Base-by-base conservation (phyloP, 2,113 vertebrate genomes). In the Pogonocichla stellata region DNA sequence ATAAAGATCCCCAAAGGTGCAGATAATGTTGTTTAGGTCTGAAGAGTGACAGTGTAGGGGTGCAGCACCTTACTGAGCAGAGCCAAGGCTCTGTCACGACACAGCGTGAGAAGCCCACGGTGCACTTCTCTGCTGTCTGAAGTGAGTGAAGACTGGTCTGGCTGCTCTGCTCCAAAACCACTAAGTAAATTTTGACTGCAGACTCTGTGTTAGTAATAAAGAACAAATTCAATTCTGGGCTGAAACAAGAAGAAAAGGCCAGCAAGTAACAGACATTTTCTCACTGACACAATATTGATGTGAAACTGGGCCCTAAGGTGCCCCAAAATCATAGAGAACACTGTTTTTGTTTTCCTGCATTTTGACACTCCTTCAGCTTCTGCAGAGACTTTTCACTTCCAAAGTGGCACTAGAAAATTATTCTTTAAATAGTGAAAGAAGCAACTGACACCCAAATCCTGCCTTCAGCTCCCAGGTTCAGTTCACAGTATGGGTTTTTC, bases 81-180 rank as follows among this genome's bases (percentile, higher is more conserved):
- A 36, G 66, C 22, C 54, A 29, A 26, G 4, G 38, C 72, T 56
- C n/a, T 16, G 18, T 14, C 58, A 72, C 0, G 2, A 40, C 1
- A 2, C 0, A 2, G 62, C 0, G 0, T 1, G 3, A 80, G 66
- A 43, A 85, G 57, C 51, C 40, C 22, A 5, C 2, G 29, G 69
- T n/a, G n/a, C 13, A 14, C 14, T 1, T 7, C 66, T 67, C 65
- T 60, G 22, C 57, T 62, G 26, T 53, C 61, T 79, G 65, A 70
- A 34, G 58, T 28, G 61, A 80, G 19, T 5, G 38, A 69, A 48
- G 40, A 18, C 89, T 65, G 29, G 7, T 38, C 67, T 80, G 66
- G 48, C 48, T 45, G 54, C n/a, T 50, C 83, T 48, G 26, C 48
- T 42, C 29, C 51, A 60, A 66, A 81, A 26, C 40, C 93, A 84